Evolutionary conservation across 1,140 invertebrate species (phyloP).

Genomic region (Mactra quadrangularis): DNA sequence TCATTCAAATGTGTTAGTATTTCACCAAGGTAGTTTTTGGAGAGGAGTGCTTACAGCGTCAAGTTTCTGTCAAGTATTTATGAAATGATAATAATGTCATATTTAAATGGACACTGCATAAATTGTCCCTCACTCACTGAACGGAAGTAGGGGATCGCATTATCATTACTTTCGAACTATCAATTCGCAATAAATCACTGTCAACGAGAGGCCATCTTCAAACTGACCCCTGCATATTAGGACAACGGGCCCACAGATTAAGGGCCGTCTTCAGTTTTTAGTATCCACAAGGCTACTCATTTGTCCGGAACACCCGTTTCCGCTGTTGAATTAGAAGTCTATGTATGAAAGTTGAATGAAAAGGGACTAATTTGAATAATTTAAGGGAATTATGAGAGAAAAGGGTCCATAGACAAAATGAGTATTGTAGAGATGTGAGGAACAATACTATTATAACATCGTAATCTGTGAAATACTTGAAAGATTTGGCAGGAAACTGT

Average conservation of each 20-base stretch:
- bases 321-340: slow-evolving; percentile 25
- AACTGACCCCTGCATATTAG: slow-evolving; percentile 20
- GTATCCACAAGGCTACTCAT: slow-evolving; percentile 14
- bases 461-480: slow-evolving; percentile 32
- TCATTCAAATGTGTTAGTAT: no score
- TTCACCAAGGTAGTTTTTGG: no score
- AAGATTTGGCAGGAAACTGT: slow-evolving; percentile 13
- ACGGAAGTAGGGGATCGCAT: slow-evolving; percentile 44
- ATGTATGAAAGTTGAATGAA: slow-evolving; percentile 13
- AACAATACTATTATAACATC: slow-evolving; percentile 8
- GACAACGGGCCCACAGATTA: slow-evolving; percentile 37
- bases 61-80: slow-evolving; percentile 21
- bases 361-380: slow-evolving; percentile 14
- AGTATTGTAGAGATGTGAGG: background rate
- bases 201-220: slow-evolving; percentile 29
- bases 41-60: no score
- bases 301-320: slow-evolving; percentile 25
- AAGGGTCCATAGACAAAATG: background rate
- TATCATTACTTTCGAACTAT: slow-evolving; percentile 46
- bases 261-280: slow-evolving; percentile 15
- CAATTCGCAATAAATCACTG: slow-evolving; percentile 55
- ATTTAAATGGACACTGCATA: background rate
- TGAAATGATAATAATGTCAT: slow-evolving; percentile 58
- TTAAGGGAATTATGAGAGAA: background rate
- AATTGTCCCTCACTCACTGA: slow-evolving; percentile 38